Evolutionary conservation across 2,888 invertebrate species (phyloP).

Genomic region (Petrolisthes manimaculis): DNA sequence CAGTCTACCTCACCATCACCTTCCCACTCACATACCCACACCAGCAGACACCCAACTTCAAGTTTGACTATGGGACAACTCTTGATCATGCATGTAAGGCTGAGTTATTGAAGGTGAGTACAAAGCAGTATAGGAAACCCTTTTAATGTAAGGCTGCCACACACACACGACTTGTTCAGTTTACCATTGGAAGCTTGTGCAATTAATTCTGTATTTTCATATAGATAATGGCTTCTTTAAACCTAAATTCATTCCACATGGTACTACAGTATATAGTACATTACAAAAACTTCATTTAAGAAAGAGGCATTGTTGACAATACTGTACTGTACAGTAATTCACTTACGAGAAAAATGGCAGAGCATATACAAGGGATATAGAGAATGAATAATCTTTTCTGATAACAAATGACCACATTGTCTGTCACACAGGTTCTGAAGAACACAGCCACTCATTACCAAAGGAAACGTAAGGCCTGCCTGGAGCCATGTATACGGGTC

Average conservation of each 20-base stretch:
- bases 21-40: constrained; percentile 59
- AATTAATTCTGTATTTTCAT: not conserved
- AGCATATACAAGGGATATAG: not conserved
- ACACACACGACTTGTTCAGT: not conserved
- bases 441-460: constrained; percentile 53
- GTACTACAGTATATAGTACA: not conserved
- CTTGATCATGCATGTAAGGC: constrained; percentile 51
- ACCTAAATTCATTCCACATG: not conserved
- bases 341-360: not conserved
- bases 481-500: constrained; percentile 54
- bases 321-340: not conserved
- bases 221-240: not conserved
- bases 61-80: constrained; percentile 55
- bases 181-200: not conserved
- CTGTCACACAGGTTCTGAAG: constrained; percentile 40
- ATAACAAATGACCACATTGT: not conserved
- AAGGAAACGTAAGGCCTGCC: constrained; percentile 45
- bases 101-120: constrained; percentile 54
- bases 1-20: constrained; percentile 55
- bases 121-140: not conserved
- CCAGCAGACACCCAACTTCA: constrained; percentile 47
- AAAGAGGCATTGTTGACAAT: not conserved
- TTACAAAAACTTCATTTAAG: not conserved
- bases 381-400: not conserved
- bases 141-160: not conserved